Percentiles rank a stretch among this genome's conserved stretches.
These are phyloP conservation scores for Polyploca ridens DNA, from an alignment of 2,888 invertebrate species.

Conservation along the genomic window DNA sequence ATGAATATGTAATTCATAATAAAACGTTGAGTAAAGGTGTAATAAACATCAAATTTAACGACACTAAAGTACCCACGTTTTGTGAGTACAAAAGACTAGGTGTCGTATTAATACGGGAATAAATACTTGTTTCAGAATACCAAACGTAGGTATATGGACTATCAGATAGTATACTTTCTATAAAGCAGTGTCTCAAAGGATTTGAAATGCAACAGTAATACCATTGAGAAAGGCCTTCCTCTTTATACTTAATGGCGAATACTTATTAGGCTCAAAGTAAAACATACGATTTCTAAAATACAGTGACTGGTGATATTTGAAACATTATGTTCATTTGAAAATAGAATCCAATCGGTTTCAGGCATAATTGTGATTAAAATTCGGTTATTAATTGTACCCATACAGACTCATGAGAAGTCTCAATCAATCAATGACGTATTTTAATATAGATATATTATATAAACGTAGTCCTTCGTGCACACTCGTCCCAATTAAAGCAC, in stretches of 20 bases:
- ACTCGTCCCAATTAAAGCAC: slow-evolving; percentile 80
- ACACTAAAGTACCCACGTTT: slow-evolving; percentile 23
- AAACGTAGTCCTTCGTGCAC: slow-evolving; percentile 49
- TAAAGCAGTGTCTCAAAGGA: background rate
- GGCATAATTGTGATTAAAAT: too few relatives aligned
- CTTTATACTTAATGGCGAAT: background rate
- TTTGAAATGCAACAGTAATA: background rate
- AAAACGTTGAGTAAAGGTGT: slow-evolving; percentile 41
- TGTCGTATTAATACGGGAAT: slow-evolving; percentile 13
- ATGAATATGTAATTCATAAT: slow-evolving; percentile 57
- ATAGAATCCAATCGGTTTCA: background rate
- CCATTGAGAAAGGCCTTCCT: background rate
- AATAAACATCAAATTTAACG: slow-evolving; percentile 49
- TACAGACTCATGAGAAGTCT: slow-evolving; percentile 19
- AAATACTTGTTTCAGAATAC: slow-evolving; percentile 12
- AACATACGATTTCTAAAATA: too few relatives aligned
- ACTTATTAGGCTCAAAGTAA: too few relatives aligned
- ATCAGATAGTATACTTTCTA: slow-evolving; percentile 4
- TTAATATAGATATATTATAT: background rate
- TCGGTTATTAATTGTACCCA: too few relatives aligned
- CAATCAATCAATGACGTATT: slow-evolving; percentile 25
- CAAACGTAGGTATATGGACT: background rate
- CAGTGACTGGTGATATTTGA: background rate
- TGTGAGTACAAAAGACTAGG: slow-evolving; percentile 12
- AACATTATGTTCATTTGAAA: slow-evolving; percentile 10